Evolutionary conservation across 2,113 vertebrate genomes (phyloP).

Genomic region (Sceloporus tristichus): DNA sequence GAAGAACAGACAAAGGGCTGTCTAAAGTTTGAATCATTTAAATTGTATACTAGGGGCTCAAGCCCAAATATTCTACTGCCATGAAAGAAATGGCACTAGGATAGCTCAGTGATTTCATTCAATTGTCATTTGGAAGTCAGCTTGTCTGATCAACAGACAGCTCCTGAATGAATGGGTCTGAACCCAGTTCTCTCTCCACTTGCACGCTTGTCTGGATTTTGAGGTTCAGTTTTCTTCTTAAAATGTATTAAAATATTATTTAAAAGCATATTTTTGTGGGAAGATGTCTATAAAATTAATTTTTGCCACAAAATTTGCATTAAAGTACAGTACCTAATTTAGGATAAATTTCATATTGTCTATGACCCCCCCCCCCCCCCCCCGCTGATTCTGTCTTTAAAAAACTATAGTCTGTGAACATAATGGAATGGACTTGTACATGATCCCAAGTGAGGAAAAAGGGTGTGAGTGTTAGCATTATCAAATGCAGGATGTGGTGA

Average conservation of each 20-base stretch:
- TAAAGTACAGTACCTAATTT: background rate
- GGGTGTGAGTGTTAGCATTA: no score
- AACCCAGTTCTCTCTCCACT: background rate
- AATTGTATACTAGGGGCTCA: conserved; percentile 60
- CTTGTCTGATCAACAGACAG: background rate
- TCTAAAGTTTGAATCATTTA: conserved; percentile 74
- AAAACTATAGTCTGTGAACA: no score
- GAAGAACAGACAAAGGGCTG: conserved; percentile 74
- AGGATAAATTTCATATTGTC: background rate
- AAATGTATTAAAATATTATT: no score
- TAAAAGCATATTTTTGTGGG: background rate
- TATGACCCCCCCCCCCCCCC: no score
- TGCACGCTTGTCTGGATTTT: background rate
- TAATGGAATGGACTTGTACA: no score
- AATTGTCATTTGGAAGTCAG: background rate
- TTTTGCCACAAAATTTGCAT: background rate
- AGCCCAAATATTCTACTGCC: conserved; percentile 42
- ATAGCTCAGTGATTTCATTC: background rate
- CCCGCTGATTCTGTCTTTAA: no score
- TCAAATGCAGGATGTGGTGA: no score
- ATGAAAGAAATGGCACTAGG: conserved; percentile 30
- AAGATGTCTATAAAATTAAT: background rate
- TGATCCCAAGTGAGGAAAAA: no score
- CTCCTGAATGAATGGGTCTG: background rate
- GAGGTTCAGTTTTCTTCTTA: background rate